Conservation (phyloP, 2,797 vertebrate species). For the Pteronotus mesoamericanus region DNA sequence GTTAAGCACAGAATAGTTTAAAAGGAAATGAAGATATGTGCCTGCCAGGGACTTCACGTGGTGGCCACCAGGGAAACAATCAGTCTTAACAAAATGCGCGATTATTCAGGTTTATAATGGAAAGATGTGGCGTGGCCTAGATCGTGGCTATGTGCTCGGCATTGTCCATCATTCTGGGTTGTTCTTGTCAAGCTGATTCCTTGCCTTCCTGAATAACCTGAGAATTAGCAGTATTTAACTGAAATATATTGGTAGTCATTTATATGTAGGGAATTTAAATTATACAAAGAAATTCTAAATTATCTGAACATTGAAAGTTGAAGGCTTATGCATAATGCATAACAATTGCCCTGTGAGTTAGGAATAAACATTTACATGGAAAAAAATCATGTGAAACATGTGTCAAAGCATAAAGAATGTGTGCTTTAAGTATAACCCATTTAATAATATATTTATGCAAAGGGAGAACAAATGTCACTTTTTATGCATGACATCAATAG, state of each 20-base stretch:
- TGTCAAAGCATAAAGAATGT: constrained; percentile 45
- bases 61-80: neutral
- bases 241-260: constrained; percentile 24
- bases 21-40: neutral
- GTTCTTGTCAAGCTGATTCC: neutral
- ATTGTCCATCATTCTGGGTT: neutral
- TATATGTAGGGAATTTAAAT: constrained; percentile 41
- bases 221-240: constrained; percentile 48
- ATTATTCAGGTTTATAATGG: neutral
- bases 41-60: neutral
- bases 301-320: constrained; percentile 59
- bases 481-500: constrained; percentile 26
- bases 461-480: constrained; percentile 27
- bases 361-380: constrained; percentile 60
- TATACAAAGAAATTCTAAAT: constrained; percentile 52
- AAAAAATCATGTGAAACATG: constrained; percentile 49
- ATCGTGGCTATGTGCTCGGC: neutral
- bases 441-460: constrained; percentile 58
- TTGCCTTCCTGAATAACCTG: neutral
- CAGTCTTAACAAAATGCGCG: constrained; percentile 1
- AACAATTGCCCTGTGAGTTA: constrained; percentile 52
- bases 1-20: neutral
- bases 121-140: neutral
- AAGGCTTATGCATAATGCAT: constrained; percentile 59
- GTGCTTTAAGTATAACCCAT: neutral